Conservation (phyloP, 2,113 vertebrate species). For the Atrichornis clamosus region DNA sequence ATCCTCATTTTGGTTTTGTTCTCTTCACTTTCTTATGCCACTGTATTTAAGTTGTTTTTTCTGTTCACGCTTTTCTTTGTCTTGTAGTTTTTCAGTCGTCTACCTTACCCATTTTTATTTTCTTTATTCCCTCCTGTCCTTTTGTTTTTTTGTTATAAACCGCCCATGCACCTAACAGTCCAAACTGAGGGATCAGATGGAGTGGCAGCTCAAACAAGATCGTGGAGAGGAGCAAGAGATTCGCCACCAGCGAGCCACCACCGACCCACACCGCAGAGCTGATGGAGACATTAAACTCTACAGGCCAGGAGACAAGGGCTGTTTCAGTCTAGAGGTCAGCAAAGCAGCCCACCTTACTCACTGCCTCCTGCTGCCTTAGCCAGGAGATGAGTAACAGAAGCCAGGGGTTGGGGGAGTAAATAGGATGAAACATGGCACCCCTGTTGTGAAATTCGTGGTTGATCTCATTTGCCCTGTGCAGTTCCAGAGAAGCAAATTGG, state of each 20-base stretch:
- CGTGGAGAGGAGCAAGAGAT: slow-evolving; percentile 82
- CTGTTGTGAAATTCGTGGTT: background rate
- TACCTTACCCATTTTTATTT: slow-evolving; percentile 74
- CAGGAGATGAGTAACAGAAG: slow-evolving; percentile 19
- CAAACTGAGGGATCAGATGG: slow-evolving; percentile 95
- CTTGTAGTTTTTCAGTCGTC: slow-evolving; percentile 81
- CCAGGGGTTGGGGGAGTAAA: background rate
- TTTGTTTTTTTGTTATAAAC: slow-evolving; percentile 78
- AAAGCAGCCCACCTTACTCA: slow-evolving; percentile 42
- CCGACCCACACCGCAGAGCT: slow-evolving; percentile 83
- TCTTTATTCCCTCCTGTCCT: slow-evolving; percentile 70
- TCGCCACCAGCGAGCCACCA: slow-evolving; percentile 74
- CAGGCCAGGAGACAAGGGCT: slow-evolving; percentile 82
- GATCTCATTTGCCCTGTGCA: background rate
- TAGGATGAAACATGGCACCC: background rate
- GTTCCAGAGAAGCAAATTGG: background rate
- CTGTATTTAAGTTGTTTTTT: slow-evolving; percentile 91
- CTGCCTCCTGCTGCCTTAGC: slow-evolving; percentile 28
- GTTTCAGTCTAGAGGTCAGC: slow-evolving; percentile 95
- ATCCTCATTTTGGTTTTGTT: slow-evolving; percentile 87
- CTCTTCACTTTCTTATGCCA: slow-evolving; percentile 85
- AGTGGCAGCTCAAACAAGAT: slow-evolving; percentile 89
- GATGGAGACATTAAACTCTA: slow-evolving; percentile 88
- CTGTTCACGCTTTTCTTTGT: slow-evolving; percentile 90
- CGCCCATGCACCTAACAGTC: slow-evolving; percentile 88